Percentiles rank a stretch among this genome's conserved stretches.
Conservation (phyloP, 1,140 invertebrate species). For the Saxidomus purpurata region DNA sequence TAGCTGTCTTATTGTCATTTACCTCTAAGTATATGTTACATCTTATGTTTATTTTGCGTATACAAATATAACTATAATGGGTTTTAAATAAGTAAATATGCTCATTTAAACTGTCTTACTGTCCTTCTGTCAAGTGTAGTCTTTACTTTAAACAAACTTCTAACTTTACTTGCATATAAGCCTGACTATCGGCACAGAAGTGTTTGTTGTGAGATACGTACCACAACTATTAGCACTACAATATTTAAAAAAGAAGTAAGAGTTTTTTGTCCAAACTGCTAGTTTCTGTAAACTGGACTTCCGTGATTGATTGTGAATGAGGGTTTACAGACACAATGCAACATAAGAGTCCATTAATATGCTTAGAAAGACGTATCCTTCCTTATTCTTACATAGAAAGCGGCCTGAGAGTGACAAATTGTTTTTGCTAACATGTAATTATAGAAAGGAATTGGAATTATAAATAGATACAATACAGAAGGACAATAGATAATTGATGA, state of each 20-base stretch:
- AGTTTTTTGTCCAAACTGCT: neutral
- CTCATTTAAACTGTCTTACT: too few species aligned
- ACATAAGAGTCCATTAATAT: neutral
- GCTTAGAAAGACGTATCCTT: neutral
- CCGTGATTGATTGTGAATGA: neutral
- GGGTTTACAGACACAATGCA: neutral
- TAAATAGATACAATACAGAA: neutral
- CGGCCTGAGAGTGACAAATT: neutral
- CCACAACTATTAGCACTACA: too few species aligned
- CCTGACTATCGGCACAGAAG: too few species aligned
- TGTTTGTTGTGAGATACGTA: too few species aligned
- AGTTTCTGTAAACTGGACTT: neutral
- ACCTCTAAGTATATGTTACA: too few species aligned
- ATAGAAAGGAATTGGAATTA: neutral
- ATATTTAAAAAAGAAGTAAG: neutral
- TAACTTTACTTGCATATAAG: too few species aligned
- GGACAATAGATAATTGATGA: neutral
- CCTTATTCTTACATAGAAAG: neutral
- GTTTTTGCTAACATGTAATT: neutral
- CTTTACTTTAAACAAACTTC: too few species aligned
- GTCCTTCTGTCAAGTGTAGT: too few species aligned
- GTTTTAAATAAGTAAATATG: too few species aligned
- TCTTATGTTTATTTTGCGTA: too few species aligned
- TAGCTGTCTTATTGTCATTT: too few species aligned
- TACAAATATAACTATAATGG: too few species aligned